Evolutionary conservation across 2,113 vertebrate species (phyloP).

Genomic region (Pteropus alecto): DNA sequence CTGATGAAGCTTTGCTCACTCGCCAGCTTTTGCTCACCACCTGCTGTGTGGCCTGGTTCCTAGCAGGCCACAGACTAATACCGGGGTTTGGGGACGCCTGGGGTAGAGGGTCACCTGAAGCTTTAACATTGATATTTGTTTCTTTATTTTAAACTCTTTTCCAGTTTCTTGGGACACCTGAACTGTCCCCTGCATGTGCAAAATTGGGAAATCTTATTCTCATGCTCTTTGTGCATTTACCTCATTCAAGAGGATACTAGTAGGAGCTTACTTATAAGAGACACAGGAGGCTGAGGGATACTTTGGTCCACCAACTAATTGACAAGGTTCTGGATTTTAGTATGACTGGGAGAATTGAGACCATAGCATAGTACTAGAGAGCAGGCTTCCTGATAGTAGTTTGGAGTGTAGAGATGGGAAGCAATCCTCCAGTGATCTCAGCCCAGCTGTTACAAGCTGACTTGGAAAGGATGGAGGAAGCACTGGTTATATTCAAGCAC

Average conservation of each 20-base stretch:
- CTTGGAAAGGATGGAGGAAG: slow-evolving; percentile 87
- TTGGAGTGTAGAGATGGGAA: slow-evolving; percentile 89
- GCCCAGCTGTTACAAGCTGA: slow-evolving; percentile 90
- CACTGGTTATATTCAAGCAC: slow-evolving; percentile 84
- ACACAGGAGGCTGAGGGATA: slow-evolving; percentile 90
- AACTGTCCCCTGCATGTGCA: slow-evolving; percentile 89
- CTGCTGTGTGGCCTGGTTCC: no score
- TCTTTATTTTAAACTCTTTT: not conserved
- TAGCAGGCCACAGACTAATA: no score
- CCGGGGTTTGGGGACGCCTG: no score
- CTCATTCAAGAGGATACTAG: slow-evolving; percentile 92
- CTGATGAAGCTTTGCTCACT: no score
- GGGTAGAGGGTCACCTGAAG: not conserved
- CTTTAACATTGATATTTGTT: not conserved
- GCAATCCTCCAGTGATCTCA: slow-evolving; percentile 93
- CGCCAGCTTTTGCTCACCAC: no score
- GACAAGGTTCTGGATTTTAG: slow-evolving; percentile 92
- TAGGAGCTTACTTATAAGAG: slow-evolving; percentile 91
- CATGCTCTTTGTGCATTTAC: slow-evolving; percentile 90
- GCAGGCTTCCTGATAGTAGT: slow-evolving; percentile 90
- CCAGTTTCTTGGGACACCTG: not conserved
- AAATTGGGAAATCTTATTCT: slow-evolving; percentile 93
- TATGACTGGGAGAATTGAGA: slow-evolving; percentile 90
- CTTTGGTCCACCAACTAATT: slow-evolving; percentile 88
- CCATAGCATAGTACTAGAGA: slow-evolving; percentile 86